A percentile compares a stretch with the other conserved stretches of the same genome.
Evolutionary conservation across 64 coral and sea anemone species (phyloP).

Genomic region (Anthopleura sola): DNA sequence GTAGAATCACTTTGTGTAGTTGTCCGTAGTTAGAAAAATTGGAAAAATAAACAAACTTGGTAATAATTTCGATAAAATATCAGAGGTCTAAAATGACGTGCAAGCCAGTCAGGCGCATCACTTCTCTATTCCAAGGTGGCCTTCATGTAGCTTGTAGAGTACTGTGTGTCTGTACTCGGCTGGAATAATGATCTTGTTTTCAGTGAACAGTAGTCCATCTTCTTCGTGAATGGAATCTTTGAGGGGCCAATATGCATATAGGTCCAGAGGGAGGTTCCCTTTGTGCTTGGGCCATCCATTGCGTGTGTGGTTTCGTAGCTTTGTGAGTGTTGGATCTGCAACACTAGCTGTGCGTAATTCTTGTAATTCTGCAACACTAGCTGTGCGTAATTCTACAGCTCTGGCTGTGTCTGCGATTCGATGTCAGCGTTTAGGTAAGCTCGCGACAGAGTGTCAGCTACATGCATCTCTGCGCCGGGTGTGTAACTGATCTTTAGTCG

Average conservation of each 20-base stretch:
- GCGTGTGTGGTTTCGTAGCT: neutral
- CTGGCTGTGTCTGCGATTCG: conserved; percentile 2
- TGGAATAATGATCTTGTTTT: conserved; percentile 12
- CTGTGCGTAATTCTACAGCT: conserved; percentile 5
- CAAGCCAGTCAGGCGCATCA: too few relatives aligned
- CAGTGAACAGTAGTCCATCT: conserved; percentile 43
- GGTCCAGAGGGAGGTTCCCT: neutral
- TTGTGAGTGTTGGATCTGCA: neutral
- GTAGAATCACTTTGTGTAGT: too few relatives aligned
- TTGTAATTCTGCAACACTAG: neutral
- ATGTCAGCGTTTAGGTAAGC: neutral
- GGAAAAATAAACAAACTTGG: too few relatives aligned
- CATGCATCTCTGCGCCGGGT: conserved; percentile 21
- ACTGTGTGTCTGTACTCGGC: conserved; percentile 19
- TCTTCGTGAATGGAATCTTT: conserved; percentile 6
- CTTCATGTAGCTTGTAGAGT: conserved; percentile 18
- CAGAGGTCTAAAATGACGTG: too few relatives aligned
- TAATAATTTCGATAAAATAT: too few relatives aligned
- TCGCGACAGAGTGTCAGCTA: conserved; percentile 10
- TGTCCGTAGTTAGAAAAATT: too few relatives aligned
- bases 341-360: neutral
- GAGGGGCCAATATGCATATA: neutral
- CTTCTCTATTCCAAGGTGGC: conserved; percentile 36
- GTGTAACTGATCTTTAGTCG: conserved; percentile 26
- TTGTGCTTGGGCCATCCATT: neutral